A percentile compares a stretch with the other conserved stretches of the same genome.
Evolutionary conservation across 2,797 vertebrate species (phyloP).

Genomic region (Acanthornis magna): DNA sequence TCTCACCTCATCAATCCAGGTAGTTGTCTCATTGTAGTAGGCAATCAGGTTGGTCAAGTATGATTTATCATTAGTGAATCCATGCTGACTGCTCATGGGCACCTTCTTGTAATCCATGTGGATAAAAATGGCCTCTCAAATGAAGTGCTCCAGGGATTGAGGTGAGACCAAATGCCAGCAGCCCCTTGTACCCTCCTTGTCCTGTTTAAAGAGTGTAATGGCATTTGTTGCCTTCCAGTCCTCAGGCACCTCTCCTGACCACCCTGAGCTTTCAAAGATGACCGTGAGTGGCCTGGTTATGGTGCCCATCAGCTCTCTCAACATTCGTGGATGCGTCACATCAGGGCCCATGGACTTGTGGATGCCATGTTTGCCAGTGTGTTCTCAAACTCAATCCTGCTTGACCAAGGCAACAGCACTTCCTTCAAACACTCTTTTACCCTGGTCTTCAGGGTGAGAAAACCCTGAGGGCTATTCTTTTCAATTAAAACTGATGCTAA

Average conservation of each 20-base stretch:
- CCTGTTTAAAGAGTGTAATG: neutral
- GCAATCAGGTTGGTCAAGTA: neutral
- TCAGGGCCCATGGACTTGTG: neutral
- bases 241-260: neutral
- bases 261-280: neutral
- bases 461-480: neutral
- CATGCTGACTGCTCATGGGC: neutral
- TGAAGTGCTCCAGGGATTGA: neutral
- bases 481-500: neutral
- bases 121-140: neutral
- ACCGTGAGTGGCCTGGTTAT: neutral
- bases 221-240: neutral
- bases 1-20: neutral
- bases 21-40: neutral
- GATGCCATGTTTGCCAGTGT: neutral
- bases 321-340: too few species aligned
- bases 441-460: neutral
- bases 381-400: neutral
- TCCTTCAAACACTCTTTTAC: neutral
- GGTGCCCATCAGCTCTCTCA: neutral
- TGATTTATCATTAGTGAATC: neutral
- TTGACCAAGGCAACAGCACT: neutral
- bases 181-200: too few species aligned
- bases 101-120: neutral
- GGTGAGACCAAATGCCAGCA: neutral